Evolutionary conservation across 2,888 invertebrate genomes (phyloP), one percentile per base, ranked within the genome.

Genomic region (Phengaris alcon): DNA sequence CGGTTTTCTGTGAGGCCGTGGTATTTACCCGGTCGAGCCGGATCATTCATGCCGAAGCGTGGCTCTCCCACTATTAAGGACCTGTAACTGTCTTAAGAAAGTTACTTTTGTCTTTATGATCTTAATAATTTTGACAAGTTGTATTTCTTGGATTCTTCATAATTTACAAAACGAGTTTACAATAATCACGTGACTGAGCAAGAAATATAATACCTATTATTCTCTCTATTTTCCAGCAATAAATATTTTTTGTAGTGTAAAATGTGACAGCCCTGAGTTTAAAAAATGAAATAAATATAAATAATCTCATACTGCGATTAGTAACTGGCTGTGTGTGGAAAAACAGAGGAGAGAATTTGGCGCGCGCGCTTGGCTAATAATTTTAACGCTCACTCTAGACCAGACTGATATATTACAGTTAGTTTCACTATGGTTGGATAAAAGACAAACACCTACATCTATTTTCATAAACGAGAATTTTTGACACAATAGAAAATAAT

Each of bases 241-340:
- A 15, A 59, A 22, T 10, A 22, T 64, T 22, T 22, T 35, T 5
- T 35, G 4, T 3, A 35, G 3, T 35, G 35, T 35, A 1, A 64
- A 22, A 35, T 10, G 59, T 6, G 73, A 35, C 73, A 73, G 57
- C 73, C 73, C 73, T 73, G 8, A 13, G 48, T 73, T 48, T 72
- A 54, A 57, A 72, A 73, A 73, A 73, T 73, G 59, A 73, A 73
- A 73, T 73, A 73, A 59, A 73, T 73, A 73, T 73, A 73, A 73
- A 73, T 73, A 73, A 73, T 73, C 73, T 73, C 73, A 73, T 59
- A 59, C 12, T 44, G 73, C 73, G 73, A 73, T 73, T 73, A 73
- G 73, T 73, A 73, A 46, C 73, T 73, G 73, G 73, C 73, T 22
- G 54, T 73, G 70, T 15, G 73, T 57, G 55, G 73, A 73, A 73